Percentiles rank a stretch among this genome's conserved stretches.
Conservation (phyloP, 2,797 vertebrate species). For the Hemibagrus guttatus region DNA sequence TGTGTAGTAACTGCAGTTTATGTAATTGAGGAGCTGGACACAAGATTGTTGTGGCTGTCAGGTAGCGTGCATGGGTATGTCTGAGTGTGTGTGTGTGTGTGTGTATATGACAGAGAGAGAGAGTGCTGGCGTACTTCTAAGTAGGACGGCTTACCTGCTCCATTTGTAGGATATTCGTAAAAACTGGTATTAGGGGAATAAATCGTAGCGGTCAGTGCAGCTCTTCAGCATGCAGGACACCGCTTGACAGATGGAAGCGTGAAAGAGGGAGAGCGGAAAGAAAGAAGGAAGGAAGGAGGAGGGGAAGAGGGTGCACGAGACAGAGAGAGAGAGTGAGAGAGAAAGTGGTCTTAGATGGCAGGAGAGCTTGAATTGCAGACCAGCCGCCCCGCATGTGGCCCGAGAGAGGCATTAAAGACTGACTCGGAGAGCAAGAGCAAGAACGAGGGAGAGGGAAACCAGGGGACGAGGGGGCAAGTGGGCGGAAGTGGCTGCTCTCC, state of each 20-base stretch:
- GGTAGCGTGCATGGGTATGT: conserved; percentile 63
- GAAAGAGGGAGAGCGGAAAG: neutral
- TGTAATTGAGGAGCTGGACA: conserved; percentile 62
- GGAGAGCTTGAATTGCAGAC: conserved; percentile 76
- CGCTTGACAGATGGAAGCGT: conserved; percentile 43
- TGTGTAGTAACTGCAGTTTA: conserved; percentile 40
- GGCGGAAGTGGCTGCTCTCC: conserved; percentile 36
- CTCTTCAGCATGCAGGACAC: neutral
- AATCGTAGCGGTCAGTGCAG: neutral
- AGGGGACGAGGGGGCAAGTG: conserved; percentile 12
- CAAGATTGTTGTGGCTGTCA: conserved; percentile 75
- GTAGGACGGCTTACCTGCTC: conserved; percentile 18
- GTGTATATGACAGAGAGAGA: conserved; percentile 8
- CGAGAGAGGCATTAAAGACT: conserved; percentile 71
- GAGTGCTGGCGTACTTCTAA: neutral
- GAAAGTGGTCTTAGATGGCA: conserved; percentile 70
- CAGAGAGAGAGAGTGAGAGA: conserved; percentile 49
- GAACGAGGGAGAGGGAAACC: neutral
- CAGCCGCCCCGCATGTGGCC: conserved; percentile 76
- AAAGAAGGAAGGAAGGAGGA: conserved; percentile 30
- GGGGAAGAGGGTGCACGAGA: conserved; percentile 37
- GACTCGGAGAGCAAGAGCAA: conserved; percentile 35
- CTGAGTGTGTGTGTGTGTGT: conserved; percentile 52
- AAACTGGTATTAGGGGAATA: neutral
- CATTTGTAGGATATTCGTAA: neutral